Evolutionary conservation across 2,113 vertebrate species (phyloP).

Genomic region (Dipodomys spectabilis): DNA sequence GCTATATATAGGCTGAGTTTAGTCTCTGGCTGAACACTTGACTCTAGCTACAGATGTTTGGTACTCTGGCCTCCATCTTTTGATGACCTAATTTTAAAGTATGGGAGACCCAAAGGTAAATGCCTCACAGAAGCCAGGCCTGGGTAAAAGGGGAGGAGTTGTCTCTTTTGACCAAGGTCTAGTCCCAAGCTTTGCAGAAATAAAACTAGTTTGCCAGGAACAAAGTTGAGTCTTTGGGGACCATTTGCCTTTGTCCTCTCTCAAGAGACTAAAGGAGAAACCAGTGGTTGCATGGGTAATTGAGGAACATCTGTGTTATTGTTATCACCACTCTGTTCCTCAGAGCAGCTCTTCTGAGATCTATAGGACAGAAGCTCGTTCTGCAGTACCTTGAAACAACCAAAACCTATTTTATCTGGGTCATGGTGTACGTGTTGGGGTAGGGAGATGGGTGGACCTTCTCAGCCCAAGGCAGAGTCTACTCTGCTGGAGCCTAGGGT

Average conservation of each 20-base stretch:
- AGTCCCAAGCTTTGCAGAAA: not conserved
- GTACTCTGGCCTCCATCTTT: not conserved
- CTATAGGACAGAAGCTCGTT: not conserved
- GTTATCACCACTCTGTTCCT: not conserved
- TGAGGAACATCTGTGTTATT: conserved; percentile 2
- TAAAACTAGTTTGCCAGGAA: not conserved
- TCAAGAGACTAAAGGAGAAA: not conserved
- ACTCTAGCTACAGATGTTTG: not conserved
- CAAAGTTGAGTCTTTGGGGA: not conserved
- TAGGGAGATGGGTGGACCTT: not conserved
- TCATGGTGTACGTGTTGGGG: not conserved
- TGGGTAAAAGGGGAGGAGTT: not conserved
- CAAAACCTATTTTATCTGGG: not conserved
- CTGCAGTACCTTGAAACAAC: not conserved
- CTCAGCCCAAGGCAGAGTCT: not conserved
- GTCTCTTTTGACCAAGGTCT: not conserved
- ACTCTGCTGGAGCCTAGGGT: not conserved
- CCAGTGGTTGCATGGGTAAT: not conserved
- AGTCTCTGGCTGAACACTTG: not conserved
- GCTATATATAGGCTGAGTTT: conserved; percentile 27
- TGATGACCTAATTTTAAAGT: conserved; percentile 24
- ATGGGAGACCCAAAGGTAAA: not conserved
- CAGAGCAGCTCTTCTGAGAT: not conserved
- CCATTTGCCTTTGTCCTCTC: not conserved
- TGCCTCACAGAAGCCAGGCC: not conserved